These are phyloP conservation scores for Dendronephthya gigantea DNA, from an alignment of 64 coral and sea anemone genomes.

Conservation along the genomic window DNA sequence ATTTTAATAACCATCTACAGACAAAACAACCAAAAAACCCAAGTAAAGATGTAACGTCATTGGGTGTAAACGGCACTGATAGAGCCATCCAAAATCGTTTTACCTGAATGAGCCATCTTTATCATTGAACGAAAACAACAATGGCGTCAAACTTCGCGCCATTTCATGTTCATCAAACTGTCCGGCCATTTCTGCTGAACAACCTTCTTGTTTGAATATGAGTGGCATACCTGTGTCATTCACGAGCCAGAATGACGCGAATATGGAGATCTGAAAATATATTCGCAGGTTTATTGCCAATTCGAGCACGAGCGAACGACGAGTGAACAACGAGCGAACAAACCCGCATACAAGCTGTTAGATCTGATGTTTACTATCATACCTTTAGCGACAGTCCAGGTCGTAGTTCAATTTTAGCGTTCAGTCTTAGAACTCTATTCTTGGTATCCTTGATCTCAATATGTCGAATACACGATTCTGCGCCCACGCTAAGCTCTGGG, in stretches of 20 bases:
- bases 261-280: constrained; percentile 57
- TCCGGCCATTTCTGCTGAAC: constrained; percentile 63
- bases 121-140: constrained; percentile 76
- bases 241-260: constrained; percentile 85
- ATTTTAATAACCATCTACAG: too few relatives aligned
- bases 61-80: not conserved
- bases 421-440: constrained; percentile 50
- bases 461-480: constrained; percentile 9
- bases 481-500: not conserved
- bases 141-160: constrained; percentile 76
- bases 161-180: constrained; percentile 98
- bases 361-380: not conserved
- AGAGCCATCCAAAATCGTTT: not conserved
- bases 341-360: too few relatives aligned
- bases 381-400: constrained; percentile 69
- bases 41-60: too few relatives aligned
- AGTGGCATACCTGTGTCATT: constrained; percentile 95
- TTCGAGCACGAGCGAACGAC: too few relatives aligned
- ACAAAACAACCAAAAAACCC: too few relatives aligned
- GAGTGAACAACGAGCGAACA: too few relatives aligned
- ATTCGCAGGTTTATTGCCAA: not conserved
- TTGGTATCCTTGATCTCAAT: constrained; percentile 67
- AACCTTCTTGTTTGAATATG: constrained; percentile 72
- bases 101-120: constrained; percentile 76
- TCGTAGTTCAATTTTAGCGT: constrained; percentile 51